Conservation (phyloP, 2,113 vertebrate species). For the Dunckerocampus dactyliophorus region DNA sequence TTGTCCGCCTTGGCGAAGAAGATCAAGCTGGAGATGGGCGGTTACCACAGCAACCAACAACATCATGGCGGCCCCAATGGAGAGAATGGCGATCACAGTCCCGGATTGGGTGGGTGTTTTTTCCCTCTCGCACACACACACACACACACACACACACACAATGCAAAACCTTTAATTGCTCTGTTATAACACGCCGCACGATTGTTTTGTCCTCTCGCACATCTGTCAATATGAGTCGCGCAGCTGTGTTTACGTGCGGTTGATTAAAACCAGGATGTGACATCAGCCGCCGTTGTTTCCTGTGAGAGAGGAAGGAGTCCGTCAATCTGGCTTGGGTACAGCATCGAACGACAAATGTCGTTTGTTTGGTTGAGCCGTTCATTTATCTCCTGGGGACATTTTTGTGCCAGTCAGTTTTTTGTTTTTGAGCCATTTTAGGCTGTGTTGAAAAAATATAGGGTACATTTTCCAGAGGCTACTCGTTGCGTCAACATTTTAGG, state of each 20-base stretch:
- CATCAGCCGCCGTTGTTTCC: constrained; percentile 39
- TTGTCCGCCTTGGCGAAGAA: constrained; percentile 95
- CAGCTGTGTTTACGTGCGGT: constrained; percentile 41
- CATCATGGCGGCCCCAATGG: constrained; percentile 87
- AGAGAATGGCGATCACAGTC: constrained; percentile 92
- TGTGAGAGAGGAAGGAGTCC: constrained; percentile 3
- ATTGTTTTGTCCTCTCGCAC: constrained; percentile 21
- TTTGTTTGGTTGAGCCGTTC: no score
- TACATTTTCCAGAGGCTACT: no score
- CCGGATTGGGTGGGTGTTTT: constrained; percentile 84
- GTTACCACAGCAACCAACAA: constrained; percentile 87
- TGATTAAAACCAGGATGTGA: constrained; percentile 59
- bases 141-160: background rate
- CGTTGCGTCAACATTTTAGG: no score
- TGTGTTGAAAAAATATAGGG: no score
- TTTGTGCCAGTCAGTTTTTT: no score
- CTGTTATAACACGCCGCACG: background rate
- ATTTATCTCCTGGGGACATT: no score
- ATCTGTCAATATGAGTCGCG: constrained; percentile 35
- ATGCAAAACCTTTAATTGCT: constrained; percentile 16
- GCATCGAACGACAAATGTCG: no score
- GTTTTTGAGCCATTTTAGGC: no score
- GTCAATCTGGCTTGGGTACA: no score
- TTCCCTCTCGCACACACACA: no score
- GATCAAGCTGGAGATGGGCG: constrained; percentile 97